These are phyloP conservation scores for Glossophaga mutica DNA, from an alignment of 2,797 vertebrate genomes.

Conservation along the genomic window DNA sequence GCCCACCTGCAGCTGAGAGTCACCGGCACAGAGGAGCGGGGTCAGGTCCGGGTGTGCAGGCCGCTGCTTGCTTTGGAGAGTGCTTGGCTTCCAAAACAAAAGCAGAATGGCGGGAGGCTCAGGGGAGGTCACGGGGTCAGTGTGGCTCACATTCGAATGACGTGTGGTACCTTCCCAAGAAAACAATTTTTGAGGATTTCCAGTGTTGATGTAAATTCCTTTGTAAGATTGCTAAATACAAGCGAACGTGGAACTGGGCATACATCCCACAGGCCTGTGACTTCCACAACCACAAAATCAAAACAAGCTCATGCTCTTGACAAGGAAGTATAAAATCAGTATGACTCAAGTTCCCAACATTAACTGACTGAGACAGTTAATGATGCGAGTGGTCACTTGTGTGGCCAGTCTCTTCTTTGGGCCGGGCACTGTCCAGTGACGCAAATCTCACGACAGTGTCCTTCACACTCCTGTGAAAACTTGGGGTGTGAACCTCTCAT, in stretches of 20 bases:
- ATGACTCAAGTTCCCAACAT: neutral
- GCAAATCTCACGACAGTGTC: neutral
- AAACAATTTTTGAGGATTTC: neutral
- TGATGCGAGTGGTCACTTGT: neutral
- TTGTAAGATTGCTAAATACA: neutral
- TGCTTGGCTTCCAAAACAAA: neutral
- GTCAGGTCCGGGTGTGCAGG: neutral
- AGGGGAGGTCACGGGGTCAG: neutral
- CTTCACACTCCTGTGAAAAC: neutral
- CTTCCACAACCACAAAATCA: neutral
- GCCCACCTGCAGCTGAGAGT: neutral
- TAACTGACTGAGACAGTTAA: neutral
- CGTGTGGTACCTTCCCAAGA: neutral
- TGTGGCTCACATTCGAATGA: neutral
- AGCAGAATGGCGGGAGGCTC: neutral
- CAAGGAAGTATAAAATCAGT: neutral
- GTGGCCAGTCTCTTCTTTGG: neutral
- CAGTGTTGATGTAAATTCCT: neutral
- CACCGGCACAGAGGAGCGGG: neutral
- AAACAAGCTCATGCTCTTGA: neutral
- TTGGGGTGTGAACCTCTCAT: neutral
- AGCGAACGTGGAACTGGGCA: neutral
- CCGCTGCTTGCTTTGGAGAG: neutral
- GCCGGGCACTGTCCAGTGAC: neutral
- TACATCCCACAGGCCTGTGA: neutral